These are phyloP conservation scores for Gallinago paraguaiae DNA, from an alignment of 2,113 vertebrate species.

Conservation along the genomic window DNA sequence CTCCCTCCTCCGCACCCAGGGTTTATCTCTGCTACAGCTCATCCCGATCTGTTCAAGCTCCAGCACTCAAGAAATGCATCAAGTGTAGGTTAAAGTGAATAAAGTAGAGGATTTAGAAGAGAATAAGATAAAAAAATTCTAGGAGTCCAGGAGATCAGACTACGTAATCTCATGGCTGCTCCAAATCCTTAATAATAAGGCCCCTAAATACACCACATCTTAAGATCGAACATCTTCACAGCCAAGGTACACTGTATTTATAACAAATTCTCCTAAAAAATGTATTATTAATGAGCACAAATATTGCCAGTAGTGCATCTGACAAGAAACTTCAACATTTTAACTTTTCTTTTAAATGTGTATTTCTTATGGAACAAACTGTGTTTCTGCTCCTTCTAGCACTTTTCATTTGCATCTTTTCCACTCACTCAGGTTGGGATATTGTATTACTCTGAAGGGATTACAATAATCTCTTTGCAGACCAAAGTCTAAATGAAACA, in stretches of 20 bases:
- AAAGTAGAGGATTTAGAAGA: neutral
- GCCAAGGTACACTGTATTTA: neutral
- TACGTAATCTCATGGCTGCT: neutral
- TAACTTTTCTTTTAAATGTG: neutral
- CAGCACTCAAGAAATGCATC: neutral
- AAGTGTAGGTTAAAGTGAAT: neutral
- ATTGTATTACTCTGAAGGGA: neutral
- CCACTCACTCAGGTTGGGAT: neutral
- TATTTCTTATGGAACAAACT: neutral
- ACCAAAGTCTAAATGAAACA: neutral
- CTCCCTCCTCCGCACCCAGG: neutral
- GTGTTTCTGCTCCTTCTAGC: neutral
- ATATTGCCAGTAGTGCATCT: neutral
- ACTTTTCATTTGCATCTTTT: conserved; percentile 2
- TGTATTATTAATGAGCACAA: neutral
- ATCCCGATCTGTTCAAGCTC: neutral
- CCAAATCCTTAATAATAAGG: neutral
- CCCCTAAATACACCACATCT: neutral
- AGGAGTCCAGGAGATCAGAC: neutral
- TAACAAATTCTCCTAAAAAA: neutral
- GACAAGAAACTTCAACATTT: neutral
- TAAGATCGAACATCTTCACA: neutral
- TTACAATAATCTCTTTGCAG: neutral
- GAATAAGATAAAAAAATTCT: neutral
- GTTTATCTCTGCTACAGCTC: neutral